Conservation (phyloP, 2,888 invertebrate genomes). For the Leptura quadrifasciata region DNA sequence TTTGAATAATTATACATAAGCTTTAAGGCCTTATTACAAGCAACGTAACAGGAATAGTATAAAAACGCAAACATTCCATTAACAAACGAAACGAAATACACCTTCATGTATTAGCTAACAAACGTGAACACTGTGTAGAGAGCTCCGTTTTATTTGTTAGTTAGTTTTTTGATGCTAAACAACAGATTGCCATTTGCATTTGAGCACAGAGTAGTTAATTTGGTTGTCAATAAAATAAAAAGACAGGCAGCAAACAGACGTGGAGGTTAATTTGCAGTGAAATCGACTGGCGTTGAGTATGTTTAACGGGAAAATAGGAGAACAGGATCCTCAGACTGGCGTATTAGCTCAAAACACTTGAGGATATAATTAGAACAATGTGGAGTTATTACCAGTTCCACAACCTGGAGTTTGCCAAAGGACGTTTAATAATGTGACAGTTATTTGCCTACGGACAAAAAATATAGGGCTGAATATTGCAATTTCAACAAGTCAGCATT, state of each 20-base stretch:
- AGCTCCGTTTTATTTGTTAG: conserved; percentile 9
- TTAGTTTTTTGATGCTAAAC: conserved; percentile 6
- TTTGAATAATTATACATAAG: no score
- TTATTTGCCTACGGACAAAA: conserved; percentile 40
- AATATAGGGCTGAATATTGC: not conserved
- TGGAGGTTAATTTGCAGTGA: conserved; percentile 37
- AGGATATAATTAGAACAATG: conserved; percentile 56
- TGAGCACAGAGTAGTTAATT: conserved; percentile 35
- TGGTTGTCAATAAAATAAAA: conserved; percentile 35
- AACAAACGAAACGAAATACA: not conserved
- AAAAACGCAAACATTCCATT: not conserved
- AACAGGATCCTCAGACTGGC: not conserved
- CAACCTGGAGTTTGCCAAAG: conserved; percentile 56
- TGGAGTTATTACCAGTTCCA: conserved; percentile 54
- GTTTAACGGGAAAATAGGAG: conserved; percentile 18
- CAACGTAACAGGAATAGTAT: not conserved
- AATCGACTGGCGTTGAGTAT: conserved; percentile 22
- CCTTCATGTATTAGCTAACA: not conserved
- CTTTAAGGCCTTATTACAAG: no score
- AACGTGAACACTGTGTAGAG: not conserved
- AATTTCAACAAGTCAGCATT: not conserved
- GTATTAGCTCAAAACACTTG: conserved; percentile 46
- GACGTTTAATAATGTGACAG: conserved; percentile 58
- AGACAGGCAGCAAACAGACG: conserved; percentile 28
- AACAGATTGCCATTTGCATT: conserved; percentile 38